Conservation (phyloP, 2,797 vertebrate species). For the Tangara arthus region DNA sequence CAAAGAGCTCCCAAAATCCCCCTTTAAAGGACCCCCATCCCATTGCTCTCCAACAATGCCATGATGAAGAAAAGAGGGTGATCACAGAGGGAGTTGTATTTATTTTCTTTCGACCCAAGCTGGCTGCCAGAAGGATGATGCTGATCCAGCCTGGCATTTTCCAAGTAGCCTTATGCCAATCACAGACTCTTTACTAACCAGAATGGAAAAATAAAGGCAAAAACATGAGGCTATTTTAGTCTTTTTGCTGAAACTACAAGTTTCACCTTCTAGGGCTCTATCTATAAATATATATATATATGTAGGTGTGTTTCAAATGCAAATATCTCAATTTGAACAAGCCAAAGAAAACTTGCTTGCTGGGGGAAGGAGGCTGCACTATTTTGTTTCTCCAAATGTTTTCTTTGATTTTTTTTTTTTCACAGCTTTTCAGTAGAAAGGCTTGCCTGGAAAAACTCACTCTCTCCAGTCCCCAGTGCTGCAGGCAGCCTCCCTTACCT, state of each 20-base stretch:
- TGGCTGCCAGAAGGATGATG: neutral
- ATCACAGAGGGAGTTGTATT: neutral
- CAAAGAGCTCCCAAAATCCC: neutral
- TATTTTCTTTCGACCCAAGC: neutral
- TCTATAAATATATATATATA: neutral
- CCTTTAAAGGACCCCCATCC: neutral
- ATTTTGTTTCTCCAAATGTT: neutral
- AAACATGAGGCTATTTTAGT: neutral
- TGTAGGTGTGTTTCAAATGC: conserved; percentile 9
- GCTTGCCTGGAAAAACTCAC: neutral
- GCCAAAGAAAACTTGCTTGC: neutral
- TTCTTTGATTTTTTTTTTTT: neutral
- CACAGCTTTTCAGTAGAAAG: neutral
- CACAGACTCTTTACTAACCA: neutral
- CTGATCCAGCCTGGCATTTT: neutral
- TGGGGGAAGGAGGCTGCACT: neutral
- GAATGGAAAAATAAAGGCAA: neutral
- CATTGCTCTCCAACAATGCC: neutral
- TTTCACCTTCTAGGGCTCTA: neutral
- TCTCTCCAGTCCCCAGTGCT: neutral
- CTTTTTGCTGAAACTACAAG: neutral
- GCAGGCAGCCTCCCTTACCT: neutral
- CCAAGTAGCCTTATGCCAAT: neutral
- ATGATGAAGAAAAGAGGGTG: rapidly evolving
- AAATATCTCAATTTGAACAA: neutral